Evolutionary conservation across 2,113 vertebrate genomes (phyloP).

Genomic region (Isurus oxyrinchus): DNA sequence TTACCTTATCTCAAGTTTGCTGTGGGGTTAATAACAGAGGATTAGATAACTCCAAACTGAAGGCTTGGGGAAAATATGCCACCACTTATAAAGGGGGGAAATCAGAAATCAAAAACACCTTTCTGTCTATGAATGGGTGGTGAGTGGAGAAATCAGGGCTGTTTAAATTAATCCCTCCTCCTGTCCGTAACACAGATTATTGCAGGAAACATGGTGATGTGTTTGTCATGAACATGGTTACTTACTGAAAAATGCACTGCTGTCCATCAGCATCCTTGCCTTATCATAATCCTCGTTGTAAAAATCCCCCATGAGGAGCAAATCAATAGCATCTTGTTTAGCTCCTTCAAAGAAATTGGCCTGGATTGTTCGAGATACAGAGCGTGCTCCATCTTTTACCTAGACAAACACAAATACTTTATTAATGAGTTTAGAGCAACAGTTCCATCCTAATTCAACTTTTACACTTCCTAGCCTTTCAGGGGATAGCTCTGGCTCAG

Average conservation of each 20-base stretch:
- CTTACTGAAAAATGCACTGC: constrained; percentile 58
- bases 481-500: neutral
- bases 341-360: constrained; percentile 63
- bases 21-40: no score
- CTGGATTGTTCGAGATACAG: constrained; percentile 65
- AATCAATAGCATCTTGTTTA: constrained; percentile 65
- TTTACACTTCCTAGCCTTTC: neutral
- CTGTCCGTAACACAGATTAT: neutral
- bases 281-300: constrained; percentile 57
- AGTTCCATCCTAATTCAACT: neutral
- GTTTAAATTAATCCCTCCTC: no score
- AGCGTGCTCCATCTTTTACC: constrained; percentile 66
- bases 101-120: no score
- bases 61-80: no score
- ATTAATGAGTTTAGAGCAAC: neutral
- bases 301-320: constrained; percentile 64
- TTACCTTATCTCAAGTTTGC: no score
- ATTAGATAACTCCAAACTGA: no score
- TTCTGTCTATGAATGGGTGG: no score
- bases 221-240: neutral
- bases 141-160: no score
- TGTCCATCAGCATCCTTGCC: constrained; percentile 60
- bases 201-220: neutral
- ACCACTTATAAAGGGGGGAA: no score
- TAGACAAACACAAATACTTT: constrained; percentile 42